phyloP scores from a whole-genome alignment of 2,888 invertebrate species.

The Xestia c-nigrum region DNA sequence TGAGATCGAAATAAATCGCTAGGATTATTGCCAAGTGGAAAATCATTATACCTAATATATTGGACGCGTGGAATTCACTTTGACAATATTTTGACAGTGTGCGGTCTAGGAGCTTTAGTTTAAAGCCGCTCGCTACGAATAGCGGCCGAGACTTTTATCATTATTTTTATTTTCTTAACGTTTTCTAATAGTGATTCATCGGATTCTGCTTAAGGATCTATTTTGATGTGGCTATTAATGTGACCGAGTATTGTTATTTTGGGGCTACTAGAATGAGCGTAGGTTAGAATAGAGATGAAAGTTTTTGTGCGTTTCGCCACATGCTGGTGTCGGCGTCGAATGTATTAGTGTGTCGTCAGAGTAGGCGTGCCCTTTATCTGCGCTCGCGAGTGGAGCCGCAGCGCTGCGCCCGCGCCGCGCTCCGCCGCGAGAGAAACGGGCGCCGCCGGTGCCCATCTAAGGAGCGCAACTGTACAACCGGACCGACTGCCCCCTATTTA shows the following conservation, averaged over 20 bases:
- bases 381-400: constrained; percentile 56
- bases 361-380: constrained; percentile 65
- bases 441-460: constrained; percentile 85
- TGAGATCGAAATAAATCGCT: constrained; percentile 89
- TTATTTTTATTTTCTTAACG: constrained; percentile 78
- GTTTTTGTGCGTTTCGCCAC: constrained; percentile 62
- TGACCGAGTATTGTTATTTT: constrained; percentile 66
- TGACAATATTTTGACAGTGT: constrained; percentile 90
- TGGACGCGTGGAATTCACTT: constrained; percentile 89
- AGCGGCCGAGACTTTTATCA: constrained; percentile 75
- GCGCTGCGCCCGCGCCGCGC: constrained; percentile 57
- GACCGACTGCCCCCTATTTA: constrained; percentile 84
- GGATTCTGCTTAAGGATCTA: constrained; percentile 78
- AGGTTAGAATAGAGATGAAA: constrained; percentile 61
- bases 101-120: constrained; percentile 83
- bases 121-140: constrained; percentile 78
- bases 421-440: constrained; percentile 78
- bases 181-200: constrained; percentile 75
- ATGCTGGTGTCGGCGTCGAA: constrained; percentile 46
- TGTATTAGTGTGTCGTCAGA: constrained; percentile 59
- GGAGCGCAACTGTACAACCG: constrained; percentile 89
- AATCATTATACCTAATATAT: constrained; percentile 88
- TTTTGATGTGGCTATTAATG: constrained; percentile 75
- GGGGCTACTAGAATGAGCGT: constrained; percentile 57
- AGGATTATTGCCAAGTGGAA: constrained; percentile 90